Evolutionary conservation across 2,888 invertebrate genomes (phyloP), one percentile per base, ranked within the genome.

Genomic region (Acanthosepion pharaonis): DNA sequence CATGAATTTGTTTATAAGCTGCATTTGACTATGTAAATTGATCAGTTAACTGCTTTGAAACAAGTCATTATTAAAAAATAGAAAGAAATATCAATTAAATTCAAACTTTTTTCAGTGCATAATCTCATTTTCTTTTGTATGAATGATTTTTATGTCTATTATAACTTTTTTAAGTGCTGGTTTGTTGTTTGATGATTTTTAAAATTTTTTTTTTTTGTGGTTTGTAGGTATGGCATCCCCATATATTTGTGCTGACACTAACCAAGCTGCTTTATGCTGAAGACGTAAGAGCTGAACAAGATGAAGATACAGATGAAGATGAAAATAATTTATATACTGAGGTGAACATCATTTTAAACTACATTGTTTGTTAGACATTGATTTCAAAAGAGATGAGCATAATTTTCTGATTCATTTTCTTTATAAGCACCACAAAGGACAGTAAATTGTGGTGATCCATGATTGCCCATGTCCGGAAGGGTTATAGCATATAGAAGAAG

Each of bases 241-340:
- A 99, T 97, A 99, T 99, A 96, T 99, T 99, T 97, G 99, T 99
- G 33, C 97, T 99, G 78, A 99, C 99, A 0, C 98, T 98, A 95
- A 98, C 98, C 96, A 99, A 99, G 97, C 98, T 99, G 94, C 99
- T 98, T 97, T 99, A 99, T 97, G 98, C 98, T 0, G 98, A 99
- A 97, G 98, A 98, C 96, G 97, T 97, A 0, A 95, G 95, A 28
- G 95, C 95, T 42, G 95, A 96, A n/a, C 96, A 96, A 51, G 96
- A 96, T 42, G 98, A 98, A 92, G 98, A 98, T 25, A 98, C 98
- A 91, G 98, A 98, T 64, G 98, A 98, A 94, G 98, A 96, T 11
- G 96, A 97, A n/a, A 98, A 95, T 96, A 97, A 92, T 94, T 95
- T 95, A 64, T 95, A 95, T 78, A 95, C 95, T 94, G 96, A 96